phyloP scores from a whole-genome alignment of 2,113 vertebrate species.

The Xerus inauris region DNA sequence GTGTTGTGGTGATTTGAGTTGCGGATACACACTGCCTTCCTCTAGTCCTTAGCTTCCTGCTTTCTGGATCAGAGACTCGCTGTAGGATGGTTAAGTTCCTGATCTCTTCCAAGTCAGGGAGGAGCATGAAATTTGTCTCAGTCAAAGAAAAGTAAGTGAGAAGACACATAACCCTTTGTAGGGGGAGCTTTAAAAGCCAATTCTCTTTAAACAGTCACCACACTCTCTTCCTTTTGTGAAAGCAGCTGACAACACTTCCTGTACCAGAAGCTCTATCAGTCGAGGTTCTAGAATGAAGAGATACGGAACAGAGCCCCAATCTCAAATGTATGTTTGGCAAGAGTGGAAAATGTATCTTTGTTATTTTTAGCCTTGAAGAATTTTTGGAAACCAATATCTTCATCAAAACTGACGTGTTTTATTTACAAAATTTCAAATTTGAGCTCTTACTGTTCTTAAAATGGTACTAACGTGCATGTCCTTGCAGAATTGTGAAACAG shows the following conservation, averaged over 20 bases:
- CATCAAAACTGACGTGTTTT: background rate
- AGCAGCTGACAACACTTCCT: too few species aligned
- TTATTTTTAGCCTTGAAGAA: background rate
- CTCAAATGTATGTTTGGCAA: background rate
- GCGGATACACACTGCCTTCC: background rate
- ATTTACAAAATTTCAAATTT: background rate
- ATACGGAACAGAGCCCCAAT: background rate
- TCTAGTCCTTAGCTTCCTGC: background rate
- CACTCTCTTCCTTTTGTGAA: background rate
- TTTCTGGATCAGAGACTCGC: accelerated
- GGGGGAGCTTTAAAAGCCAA: background rate
- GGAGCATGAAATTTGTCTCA: background rate
- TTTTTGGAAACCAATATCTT: background rate
- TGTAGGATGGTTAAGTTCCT: background rate
- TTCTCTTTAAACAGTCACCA: background rate
- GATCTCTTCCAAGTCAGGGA: background rate
- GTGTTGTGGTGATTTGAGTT: too few species aligned
- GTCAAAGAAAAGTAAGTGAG: background rate
- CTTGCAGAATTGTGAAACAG: background rate
- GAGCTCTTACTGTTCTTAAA: background rate
- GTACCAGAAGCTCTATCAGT: accelerated
- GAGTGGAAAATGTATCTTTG: background rate
- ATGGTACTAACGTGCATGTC: too few species aligned
- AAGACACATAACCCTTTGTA: background rate
- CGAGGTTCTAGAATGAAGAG: background rate